phyloP scores from a whole-genome alignment of 2,797 vertebrate genomes.

The Chelidonichthys spinosus region DNA sequence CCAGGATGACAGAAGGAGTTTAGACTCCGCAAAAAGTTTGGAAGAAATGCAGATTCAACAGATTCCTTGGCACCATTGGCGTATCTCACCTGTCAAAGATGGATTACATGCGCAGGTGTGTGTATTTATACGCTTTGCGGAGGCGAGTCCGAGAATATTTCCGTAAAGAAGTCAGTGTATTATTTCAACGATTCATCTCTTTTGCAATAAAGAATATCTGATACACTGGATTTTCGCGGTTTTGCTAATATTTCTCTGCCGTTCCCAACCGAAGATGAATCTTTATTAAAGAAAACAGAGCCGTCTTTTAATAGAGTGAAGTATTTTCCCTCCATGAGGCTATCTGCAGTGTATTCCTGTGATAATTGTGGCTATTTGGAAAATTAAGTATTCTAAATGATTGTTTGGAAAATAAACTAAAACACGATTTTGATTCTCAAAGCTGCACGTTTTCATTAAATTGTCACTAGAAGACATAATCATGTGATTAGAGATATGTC shows the following conservation, averaged over 20 bases:
- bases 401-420: slow-evolving; percentile 29
- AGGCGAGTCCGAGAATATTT: slow-evolving; percentile 29
- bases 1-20: slow-evolving; percentile 43
- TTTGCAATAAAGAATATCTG: slow-evolving; percentile 10
- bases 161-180: slow-evolving; percentile 30
- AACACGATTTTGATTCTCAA: background rate
- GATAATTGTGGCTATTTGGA: slow-evolving; percentile 12
- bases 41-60: slow-evolving; percentile 46
- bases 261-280: slow-evolving; percentile 16
- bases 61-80: slow-evolving; percentile 26
- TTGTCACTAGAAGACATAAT: slow-evolving; percentile 15
- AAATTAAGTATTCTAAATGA: slow-evolving; percentile 30
- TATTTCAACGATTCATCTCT: slow-evolving; percentile 41
- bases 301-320: background rate
- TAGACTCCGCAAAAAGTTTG: slow-evolving; percentile 35
- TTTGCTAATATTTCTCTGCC: slow-evolving; percentile 6
- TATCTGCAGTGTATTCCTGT: slow-evolving; percentile 10
- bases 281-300: slow-evolving; percentile 55
- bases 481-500: background rate
- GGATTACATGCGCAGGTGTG: slow-evolving; percentile 32
- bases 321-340: slow-evolving; percentile 11
- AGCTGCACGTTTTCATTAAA: slow-evolving; percentile 30
- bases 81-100: slow-evolving; percentile 48
- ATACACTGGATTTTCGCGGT: slow-evolving; percentile 11
- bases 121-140: slow-evolving; percentile 19